Percentiles rank a stretch among this genome's conserved stretches.
phyloP scores from a whole-genome alignment of 2,113 vertebrate genomes.

The Rhabdomys dilectus region DNA sequence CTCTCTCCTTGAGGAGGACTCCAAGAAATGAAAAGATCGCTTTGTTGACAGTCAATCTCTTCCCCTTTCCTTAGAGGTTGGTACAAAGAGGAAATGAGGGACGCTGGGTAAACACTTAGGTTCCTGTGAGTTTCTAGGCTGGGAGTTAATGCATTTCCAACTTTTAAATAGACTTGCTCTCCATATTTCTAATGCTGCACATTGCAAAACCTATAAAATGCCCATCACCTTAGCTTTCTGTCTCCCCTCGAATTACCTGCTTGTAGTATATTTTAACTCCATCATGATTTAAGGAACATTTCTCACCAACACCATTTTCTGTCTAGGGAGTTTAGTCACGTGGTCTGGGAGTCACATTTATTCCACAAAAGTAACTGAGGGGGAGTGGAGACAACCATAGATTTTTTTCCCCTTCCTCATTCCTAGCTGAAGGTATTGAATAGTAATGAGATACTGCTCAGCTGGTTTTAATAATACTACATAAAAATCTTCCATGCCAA shows the following conservation, averaged over 20 bases:
- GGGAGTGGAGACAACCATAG: constrained; percentile 49
- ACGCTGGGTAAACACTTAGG: constrained; percentile 58
- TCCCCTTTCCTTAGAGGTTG: no score
- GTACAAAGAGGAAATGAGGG: constrained; percentile 65
- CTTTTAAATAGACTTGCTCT: constrained; percentile 57
- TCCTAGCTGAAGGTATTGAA: neutral
- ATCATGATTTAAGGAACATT: constrained; percentile 66
- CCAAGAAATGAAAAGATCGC: constrained; percentile 70
- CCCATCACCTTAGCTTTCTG: constrained; percentile 45
- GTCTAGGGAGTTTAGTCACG: constrained; percentile 38
- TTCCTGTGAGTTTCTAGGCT: neutral
- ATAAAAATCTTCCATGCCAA: constrained; percentile 44
- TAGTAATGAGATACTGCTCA: constrained; percentile 52
- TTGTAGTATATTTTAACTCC: constrained; percentile 58
- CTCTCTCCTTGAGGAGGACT: neutral
- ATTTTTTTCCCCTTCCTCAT: constrained; percentile 64
- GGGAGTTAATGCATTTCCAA: constrained; percentile 68
- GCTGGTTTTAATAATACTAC: constrained; percentile 52
- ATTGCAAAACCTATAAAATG: constrained; percentile 56
- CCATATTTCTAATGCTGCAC: constrained; percentile 61
- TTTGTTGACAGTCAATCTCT: constrained; percentile 64
- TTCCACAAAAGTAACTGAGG: constrained; percentile 58
- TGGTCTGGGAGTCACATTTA: constrained; percentile 57
- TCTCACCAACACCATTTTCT: constrained; percentile 67
- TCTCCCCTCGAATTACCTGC: constrained; percentile 54